Percentiles rank a stretch among this genome's conserved stretches.
Evolutionary conservation across 2,888 invertebrate species (phyloP).

Genomic region (Epistrophe eligans): DNA sequence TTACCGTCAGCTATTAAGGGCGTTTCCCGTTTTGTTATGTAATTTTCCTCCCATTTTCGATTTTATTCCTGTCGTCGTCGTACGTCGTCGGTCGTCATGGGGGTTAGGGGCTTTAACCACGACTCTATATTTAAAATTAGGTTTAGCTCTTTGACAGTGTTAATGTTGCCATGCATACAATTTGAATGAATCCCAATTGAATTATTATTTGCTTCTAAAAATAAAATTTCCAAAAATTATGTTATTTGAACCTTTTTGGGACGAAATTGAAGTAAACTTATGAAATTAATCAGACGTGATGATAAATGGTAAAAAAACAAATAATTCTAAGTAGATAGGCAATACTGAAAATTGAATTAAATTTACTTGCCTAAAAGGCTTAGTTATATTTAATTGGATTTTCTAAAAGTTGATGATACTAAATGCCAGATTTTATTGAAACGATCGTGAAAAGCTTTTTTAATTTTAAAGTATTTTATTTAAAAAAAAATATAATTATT

Average conservation of each 20-base stretch:
- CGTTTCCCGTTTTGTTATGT: slow-evolving; percentile 29
- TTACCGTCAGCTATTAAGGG: slow-evolving; percentile 45
- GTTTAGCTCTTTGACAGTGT: neutral
- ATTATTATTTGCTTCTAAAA: neutral
- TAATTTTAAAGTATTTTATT: no score
- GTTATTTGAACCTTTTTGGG: no score
- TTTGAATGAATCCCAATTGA: neutral
- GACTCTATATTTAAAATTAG: neutral
- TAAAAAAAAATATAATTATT: no score
- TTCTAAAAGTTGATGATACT: no score
- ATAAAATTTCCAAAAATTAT: neutral
- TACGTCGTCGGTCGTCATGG: neutral
- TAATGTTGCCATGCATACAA: neutral
- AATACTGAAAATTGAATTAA: no score
- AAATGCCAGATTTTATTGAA: no score
- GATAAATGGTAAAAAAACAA: no score
- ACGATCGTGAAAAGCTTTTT: no score
- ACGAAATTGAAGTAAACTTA: neutral
- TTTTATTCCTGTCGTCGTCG: neutral
- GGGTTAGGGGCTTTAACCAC: neutral
- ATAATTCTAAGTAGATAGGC: no score
- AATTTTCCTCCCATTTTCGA: neutral
- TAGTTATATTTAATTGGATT: no score
- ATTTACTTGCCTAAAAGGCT: no score
- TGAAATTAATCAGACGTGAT: no score